Evolutionary conservation across 2,113 vertebrate species (phyloP), one percentile per base, ranked within the genome.

Genomic region (Ellobius talpinus): DNA sequence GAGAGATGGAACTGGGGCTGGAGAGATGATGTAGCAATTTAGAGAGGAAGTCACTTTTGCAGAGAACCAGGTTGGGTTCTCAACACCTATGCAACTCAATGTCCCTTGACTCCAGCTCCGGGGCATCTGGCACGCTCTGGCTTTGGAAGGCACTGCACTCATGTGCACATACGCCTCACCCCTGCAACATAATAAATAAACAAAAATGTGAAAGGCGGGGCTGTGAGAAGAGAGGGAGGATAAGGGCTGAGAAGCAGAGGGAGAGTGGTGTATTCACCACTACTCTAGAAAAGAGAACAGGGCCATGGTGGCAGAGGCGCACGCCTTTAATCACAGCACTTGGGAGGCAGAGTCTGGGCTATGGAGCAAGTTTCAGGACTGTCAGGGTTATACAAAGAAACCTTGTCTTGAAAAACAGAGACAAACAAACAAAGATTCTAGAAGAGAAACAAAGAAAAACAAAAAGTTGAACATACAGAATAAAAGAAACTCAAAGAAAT

Each of bases 241-340:
- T 21, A 11, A 39, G 73, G 5, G 33, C 3, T 1, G 50, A 79
- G 24, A 39, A 31, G 14, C 33, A 55, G 13, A 72, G 33, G 50
- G 7, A 36, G 55, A 42, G 36, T 9, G 12, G 14, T 2, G 10
- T 11, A 21, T 42, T 21, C 52, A 36, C 78, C 33, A 36, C 9
- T 42, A 33, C 24, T 39, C 73, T 13, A 81, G 73, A 14, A 8
- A 1, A 55, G 33, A 36, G 39, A 21, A 36, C 17, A 21, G 36
- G 17, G 36, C 2, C 29, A 29, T 66, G 7, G 7, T 8, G 12
- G 29, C 1, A 8, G 55, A 17, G 55, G 55, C 0, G 7, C 7
- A 21, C 3, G 4, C 4, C 68, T 72, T 72, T 72, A 21, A 72
- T n/a, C 16, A 17, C 36, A 72, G 7, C 70, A n/a, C 70, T 72